These are phyloP conservation scores for Zelostemma sp. DNA, from an alignment of 1,140 invertebrate genomes.

Conservation along the genomic window DNA sequence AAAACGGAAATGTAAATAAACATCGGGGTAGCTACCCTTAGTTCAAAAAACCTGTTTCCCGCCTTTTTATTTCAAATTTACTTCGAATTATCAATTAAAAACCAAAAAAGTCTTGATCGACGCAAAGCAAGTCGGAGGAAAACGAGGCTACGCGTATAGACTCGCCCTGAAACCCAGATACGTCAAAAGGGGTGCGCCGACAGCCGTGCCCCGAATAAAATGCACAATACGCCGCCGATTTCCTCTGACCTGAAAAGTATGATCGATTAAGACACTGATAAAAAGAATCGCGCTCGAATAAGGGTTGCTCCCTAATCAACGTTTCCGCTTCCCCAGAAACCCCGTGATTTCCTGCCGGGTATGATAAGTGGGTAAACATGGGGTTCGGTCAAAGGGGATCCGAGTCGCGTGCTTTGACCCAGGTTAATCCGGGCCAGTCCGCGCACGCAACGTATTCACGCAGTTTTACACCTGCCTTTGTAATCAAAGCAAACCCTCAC, in stretches of 20 bases:
- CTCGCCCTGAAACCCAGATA: slow-evolving; percentile 58
- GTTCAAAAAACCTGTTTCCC: no score
- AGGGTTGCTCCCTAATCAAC: no score
- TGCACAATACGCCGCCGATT: slow-evolving; percentile 1
- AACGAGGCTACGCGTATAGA: slow-evolving; percentile 52
- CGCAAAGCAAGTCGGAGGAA: slow-evolving; percentile 25
- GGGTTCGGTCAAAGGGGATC: slow-evolving; percentile 17
- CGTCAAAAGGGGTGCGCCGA: slow-evolving; percentile 41
- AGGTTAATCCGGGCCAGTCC: slow-evolving; percentile 38
- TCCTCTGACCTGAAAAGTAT: slow-evolving; percentile 37
- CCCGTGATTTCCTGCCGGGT: neutral
- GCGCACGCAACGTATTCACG: slow-evolving; percentile 25
- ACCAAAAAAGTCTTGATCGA: no score
- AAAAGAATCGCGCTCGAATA: neutral
- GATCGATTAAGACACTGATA: slow-evolving; percentile 13
- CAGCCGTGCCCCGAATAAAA: slow-evolving; percentile 18
- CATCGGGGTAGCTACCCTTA: no score
- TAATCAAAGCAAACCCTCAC: no score
- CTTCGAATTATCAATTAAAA: no score
- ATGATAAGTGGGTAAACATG: slow-evolving; percentile 3
- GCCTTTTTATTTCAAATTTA: no score
- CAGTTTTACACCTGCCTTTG: neutral
- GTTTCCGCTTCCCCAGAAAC: no score
- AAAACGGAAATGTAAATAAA: no score
- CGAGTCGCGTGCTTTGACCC: slow-evolving; percentile 29